These are phyloP conservation scores for Pycnonotus jocosus DNA, from an alignment of 2,113 vertebrate genomes.

Conservation along the genomic window DNA sequence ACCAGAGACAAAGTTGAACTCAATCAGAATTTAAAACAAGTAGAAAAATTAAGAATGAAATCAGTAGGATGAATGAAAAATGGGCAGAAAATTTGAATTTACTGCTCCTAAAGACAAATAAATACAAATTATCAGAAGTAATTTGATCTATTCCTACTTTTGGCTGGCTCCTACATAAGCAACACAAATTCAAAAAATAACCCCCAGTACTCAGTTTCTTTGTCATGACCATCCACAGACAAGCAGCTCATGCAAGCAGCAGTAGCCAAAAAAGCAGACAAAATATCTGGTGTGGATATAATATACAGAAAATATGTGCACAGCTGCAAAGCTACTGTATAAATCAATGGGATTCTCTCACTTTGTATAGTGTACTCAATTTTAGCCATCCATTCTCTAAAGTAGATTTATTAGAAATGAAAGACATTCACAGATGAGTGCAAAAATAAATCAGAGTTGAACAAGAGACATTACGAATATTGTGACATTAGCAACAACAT, in stretches of 20 bases:
- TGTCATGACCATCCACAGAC: not conserved
- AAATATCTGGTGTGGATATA: not conserved
- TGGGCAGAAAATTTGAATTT: not conserved
- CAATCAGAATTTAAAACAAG: not conserved
- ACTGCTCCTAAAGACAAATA: not conserved
- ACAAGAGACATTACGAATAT: not conserved
- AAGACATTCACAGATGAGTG: not conserved
- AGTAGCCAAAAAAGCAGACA: not conserved
- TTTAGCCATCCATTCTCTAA: not conserved
- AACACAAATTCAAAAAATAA: not conserved
- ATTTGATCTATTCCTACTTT: not conserved
- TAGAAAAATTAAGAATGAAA: not conserved
- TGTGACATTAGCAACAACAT: not conserved
- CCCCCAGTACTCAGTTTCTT: not conserved
- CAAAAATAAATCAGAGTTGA: not conserved
- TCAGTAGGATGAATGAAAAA: not conserved
- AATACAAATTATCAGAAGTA: not conserved
- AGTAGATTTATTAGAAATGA: not conserved
- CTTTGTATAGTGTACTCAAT: not conserved
- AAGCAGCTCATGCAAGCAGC: not conserved
- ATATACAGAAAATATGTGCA: not conserved
- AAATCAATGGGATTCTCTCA: not conserved
- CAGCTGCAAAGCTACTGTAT: not conserved
- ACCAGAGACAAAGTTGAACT: not conserved
- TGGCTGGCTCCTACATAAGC: not conserved